Conservation (phyloP, 2,113 vertebrate species). For the Lepisosteus osseus region DNA sequence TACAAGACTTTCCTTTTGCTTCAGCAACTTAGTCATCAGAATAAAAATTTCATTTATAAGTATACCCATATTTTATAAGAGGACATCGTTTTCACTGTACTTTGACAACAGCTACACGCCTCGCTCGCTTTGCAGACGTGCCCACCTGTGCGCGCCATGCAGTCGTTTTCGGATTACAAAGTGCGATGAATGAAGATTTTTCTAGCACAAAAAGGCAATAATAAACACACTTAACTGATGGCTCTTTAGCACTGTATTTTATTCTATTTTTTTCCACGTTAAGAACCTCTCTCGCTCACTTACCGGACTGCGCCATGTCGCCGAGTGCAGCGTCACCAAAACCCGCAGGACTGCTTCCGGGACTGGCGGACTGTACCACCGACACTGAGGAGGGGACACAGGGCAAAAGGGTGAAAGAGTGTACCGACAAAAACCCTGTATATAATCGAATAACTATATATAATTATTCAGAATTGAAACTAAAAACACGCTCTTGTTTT, state of each 20-base stretch:
- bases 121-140: not conserved
- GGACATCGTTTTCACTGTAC: not conserved
- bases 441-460: not conserved
- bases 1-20: too few species aligned
- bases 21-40: too few species aligned
- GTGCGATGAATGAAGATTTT: not conserved
- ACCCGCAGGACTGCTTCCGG: slow-evolving; percentile 56
- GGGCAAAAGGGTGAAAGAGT: not conserved
- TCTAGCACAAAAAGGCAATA: not conserved
- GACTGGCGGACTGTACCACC: slow-evolving; percentile 21
- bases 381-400: not conserved
- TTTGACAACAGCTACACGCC: not conserved
- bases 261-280: not conserved
- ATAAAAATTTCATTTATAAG: too few species aligned
- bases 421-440: not conserved
- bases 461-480: not conserved
- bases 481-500: not conserved
- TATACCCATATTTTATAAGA: too few species aligned
- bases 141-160: not conserved
- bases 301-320: slow-evolving; percentile 66
- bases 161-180: not conserved
- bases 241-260: not conserved
- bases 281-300: slow-evolving; percentile 34
- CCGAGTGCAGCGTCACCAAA: slow-evolving; percentile 70
- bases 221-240: not conserved